Conservation (phyloP, 2,797 vertebrate species). For the Poecilia picta region DNA sequence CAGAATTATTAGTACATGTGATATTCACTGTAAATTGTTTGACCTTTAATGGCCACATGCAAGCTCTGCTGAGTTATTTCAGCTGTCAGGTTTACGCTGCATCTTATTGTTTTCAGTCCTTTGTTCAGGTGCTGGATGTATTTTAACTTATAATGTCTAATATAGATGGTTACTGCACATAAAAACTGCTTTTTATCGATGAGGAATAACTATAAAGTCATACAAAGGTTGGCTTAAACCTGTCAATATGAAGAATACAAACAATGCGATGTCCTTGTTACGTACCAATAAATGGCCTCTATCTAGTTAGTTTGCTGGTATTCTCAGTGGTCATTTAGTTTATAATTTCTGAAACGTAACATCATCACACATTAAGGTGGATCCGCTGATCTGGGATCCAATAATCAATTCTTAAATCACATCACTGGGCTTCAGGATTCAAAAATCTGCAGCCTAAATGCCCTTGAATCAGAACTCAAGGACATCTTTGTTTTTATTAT, state of each 20-base stretch:
- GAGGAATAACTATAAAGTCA: background rate
- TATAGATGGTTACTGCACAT: background rate
- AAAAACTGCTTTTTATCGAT: background rate
- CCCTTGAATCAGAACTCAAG: background rate
- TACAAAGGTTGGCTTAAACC: background rate
- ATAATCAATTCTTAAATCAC: background rate
- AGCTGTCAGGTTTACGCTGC: slow-evolving; percentile 8
- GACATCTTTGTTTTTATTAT: background rate
- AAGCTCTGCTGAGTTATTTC: slow-evolving; percentile 27
- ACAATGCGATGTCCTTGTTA: background rate
- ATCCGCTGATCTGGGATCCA: background rate
- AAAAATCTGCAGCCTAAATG: background rate
- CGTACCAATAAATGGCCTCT: background rate
- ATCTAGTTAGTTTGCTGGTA: background rate
- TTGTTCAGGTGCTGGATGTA: slow-evolving; percentile 7
- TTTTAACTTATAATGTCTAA: slow-evolving; percentile 7
- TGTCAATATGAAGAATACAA: background rate
- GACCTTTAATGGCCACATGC: slow-evolving; percentile 48
- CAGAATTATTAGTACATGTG: slow-evolving; percentile 31
- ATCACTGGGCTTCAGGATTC: background rate
- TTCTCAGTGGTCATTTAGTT: background rate
- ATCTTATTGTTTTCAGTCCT: slow-evolving; percentile 4
- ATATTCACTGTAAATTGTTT: slow-evolving; percentile 41
- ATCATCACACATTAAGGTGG: background rate
- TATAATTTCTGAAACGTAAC: background rate